Evolutionary conservation across 2,113 vertebrate genomes (phyloP).

Genomic region (Cavia aperea): DNA sequence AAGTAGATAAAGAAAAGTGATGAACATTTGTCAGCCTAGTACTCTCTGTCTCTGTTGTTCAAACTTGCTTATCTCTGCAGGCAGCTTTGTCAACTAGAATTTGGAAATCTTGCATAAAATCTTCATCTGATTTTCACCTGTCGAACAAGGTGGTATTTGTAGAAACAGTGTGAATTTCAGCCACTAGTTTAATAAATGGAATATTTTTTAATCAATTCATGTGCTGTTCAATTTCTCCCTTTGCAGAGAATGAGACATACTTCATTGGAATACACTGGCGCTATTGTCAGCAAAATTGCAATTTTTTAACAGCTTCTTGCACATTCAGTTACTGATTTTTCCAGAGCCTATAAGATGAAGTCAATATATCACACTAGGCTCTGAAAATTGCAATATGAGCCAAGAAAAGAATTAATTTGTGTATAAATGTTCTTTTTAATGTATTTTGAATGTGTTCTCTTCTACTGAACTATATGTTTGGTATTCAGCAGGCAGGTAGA

Average conservation of each 20-base stretch:
- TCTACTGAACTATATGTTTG: neutral
- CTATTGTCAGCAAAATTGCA: constrained; percentile 29
- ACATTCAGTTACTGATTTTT: constrained; percentile 29
- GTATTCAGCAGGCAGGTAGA: neutral
- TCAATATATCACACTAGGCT: neutral
- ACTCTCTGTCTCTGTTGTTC: neutral
- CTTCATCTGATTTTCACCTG: neutral
- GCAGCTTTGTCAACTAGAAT: neutral
- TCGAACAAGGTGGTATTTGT: neutral
- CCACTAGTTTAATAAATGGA: neutral
- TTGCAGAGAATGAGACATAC: neutral
- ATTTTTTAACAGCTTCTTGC: neutral
- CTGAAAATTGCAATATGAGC: neutral
- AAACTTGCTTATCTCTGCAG: rapidly evolving
- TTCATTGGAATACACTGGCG: neutral
- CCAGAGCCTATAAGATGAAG: neutral
- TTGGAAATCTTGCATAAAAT: neutral
- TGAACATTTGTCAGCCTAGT: neutral
- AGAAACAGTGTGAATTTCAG: neutral
- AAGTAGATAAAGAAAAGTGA: neutral
- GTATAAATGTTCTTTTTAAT: neutral
- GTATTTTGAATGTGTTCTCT: neutral
- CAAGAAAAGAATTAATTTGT: neutral
- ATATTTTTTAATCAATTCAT: neutral
- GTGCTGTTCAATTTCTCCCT: neutral